Base-by-base conservation (phyloP, 2,888 invertebrate genomes). In the Petrolisthes cinctipes region DNA sequence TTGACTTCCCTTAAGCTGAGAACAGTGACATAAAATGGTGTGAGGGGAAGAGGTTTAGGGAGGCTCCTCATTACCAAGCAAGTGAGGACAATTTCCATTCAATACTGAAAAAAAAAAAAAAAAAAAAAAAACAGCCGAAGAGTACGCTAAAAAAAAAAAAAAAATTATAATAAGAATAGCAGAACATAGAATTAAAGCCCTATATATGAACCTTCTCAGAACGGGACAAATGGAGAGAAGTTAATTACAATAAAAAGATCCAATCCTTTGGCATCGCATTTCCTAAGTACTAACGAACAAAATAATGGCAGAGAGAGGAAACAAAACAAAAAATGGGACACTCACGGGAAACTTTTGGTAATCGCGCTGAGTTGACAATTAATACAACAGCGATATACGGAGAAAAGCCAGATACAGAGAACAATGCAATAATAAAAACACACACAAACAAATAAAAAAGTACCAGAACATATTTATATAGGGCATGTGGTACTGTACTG, bases 261-360 rank as follows among this genome's bases (percentile, higher is more conserved):
- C n/a, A 20, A 20, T n/a, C 71, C 71, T 71, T 71, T 71, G 71
- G 71, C 71, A 71, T 71, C 71, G 71, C 20, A 71, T 71, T 71
- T 71, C 71, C 71, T 71, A 71, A 71, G 71, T 71, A 71, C 71
- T 71, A 71, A 71, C 1, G 17, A 61, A 61, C 9, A 61, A 61
- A 61, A 71, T n/a, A 71, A 71, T 71, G 71, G 71, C 71, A 71
- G 20, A n/a, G 6, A n/a, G 37, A 2, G 2, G 37, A 37, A 37
- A 37, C 0, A 71, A n/a, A n/a, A 71, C 71, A 71, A 71, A 37
- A 37, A 37, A 37, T 37, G 37, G 37, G 37, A 37, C 71, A 71
- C n/a, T n/a, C 71, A 71, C 71, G 4, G 71, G 37, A 71, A 71
- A 20, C 71, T 71, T 71, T 71, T 71, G 71, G 71, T 20, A 71